Base-by-base conservation (phyloP, 2,113 vertebrate species). In the Corythaixoides concolor region DNA sequence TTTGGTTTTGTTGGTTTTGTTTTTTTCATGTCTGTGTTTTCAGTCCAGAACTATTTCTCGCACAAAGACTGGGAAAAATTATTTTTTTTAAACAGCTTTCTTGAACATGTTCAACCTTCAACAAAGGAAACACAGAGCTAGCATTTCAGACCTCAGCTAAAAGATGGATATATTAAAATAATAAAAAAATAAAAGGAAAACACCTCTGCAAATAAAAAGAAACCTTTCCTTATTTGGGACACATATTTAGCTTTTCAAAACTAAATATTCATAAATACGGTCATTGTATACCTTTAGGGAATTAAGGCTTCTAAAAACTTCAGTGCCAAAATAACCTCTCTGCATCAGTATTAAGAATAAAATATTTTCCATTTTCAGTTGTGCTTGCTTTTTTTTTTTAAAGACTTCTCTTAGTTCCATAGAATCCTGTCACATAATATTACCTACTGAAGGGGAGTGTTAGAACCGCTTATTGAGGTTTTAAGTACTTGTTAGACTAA, bases 401-500 rank as follows among this genome's bases (percentile, higher is more conserved):
- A 96, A 93, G 75, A 90, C 83, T 82, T 91, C 56, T 81, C 94
- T 97, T 97, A 98, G 97, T 97, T 97, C 82, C 62, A 3, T 15
- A 95, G 81, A 97, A 97, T 97, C 96, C 94, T 96, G 96, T 98
- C 95, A 94, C 96, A 92, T 98, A 98, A 93, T 92, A 96, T 98
- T 97, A 96, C 89, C 96, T 95, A 97, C 67, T 77, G 94, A 92
- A 97, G 96, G 94, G 97, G 88, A 95, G 66, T 91, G 91, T 98
- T 98, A 98, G 97, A 98, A 97, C 78, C 96, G 95, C 97, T 98
- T 98, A 97, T 50, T 86, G 95, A 97, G 75, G 78, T 97, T 98
- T 98, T 98, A 98, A 98, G 97, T 98, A 98, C 91, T 96, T 98
- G 97, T 98, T 98, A 98, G 94, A 95, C 96, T 98, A 98, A 98